phyloP scores from a whole-genome alignment of 2,888 invertebrate genomes.

The Euplagia quadripunctaria region DNA sequence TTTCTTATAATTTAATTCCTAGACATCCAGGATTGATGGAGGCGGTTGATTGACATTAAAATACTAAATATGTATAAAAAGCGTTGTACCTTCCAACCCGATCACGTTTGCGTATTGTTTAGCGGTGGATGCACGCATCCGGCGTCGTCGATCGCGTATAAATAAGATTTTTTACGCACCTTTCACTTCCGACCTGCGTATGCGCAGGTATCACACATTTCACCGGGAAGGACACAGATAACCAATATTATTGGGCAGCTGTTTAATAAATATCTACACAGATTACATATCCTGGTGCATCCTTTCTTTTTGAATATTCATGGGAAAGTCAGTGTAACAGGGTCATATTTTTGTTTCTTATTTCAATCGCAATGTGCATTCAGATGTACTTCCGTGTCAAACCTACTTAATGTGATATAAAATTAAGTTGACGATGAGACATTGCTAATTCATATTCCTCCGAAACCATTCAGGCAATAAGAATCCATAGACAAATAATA shows the following conservation, averaged over 20 bases:
- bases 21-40: background rate
- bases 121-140: slow-evolving; percentile 63
- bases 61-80: slow-evolving; percentile 46
- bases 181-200: slow-evolving; percentile 81
- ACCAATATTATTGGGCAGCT: slow-evolving; percentile 70
- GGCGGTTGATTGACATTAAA: slow-evolving; percentile 36
- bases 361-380: slow-evolving; percentile 22
- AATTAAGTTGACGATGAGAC: background rate
- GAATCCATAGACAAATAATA: slow-evolving; percentile 1
- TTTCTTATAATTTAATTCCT: slow-evolving; percentile 11
- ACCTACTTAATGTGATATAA: slow-evolving; percentile 6
- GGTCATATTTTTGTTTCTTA: slow-evolving; percentile 32
- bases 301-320: slow-evolving; percentile 61
- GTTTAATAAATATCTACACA: slow-evolving; percentile 56
- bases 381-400: slow-evolving; percentile 14
- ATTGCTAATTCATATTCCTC: background rate
- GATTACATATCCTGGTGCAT: slow-evolving; percentile 69
- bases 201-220: slow-evolving; percentile 69
- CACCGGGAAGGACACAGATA: slow-evolving; percentile 65
- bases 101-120: slow-evolving; percentile 68
- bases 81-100: slow-evolving; percentile 47
- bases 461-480: background rate
- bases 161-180: slow-evolving; percentile 77
- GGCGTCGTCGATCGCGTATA: slow-evolving; percentile 66
- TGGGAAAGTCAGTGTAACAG: slow-evolving; percentile 62